Percentiles rank a stretch among this genome's conserved stretches.
Conservation (phyloP, 92 coral and sea anemone species). For the Umimayanthus kanabou region DNA sequence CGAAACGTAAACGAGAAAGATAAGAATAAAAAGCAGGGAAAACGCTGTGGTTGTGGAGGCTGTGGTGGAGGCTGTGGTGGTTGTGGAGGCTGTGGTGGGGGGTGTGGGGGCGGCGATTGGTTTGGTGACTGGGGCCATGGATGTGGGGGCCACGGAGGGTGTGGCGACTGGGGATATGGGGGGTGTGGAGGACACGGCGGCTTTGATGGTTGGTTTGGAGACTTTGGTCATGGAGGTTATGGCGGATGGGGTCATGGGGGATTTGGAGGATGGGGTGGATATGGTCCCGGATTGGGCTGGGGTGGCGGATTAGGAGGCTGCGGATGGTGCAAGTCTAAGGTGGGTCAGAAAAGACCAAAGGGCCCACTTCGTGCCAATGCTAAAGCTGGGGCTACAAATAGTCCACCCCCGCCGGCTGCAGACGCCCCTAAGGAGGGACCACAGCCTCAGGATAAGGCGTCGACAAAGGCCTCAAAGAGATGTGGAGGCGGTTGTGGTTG, state of each 20-base stretch:
- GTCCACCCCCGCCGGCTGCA: conserved; percentile 3
- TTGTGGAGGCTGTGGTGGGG: not conserved
- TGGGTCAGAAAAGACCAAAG: conserved; percentile 47
- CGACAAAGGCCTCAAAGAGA: conserved; percentile 29
- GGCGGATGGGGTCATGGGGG: conserved; percentile 55
- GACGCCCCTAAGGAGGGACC: conserved; percentile 3
- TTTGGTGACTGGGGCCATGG: not conserved
- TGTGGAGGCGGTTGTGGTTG: conserved; percentile 41
- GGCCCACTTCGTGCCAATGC: conserved; percentile 12
- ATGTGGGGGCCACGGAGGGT: conserved; percentile 43
- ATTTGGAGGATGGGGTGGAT: conserved; percentile 44
- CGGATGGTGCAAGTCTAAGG: conserved; percentile 66
- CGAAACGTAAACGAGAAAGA: conserved; percentile 31
- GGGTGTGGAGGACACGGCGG: conserved; percentile 42
- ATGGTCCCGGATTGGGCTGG: conserved; percentile 48
- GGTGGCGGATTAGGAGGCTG: conserved; percentile 53
- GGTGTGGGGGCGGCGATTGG: conserved; percentile 4
- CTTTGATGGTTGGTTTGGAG: conserved; percentile 45
- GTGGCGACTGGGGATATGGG: conserved; percentile 41
- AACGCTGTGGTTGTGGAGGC: conserved; percentile 30
- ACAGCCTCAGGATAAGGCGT: not conserved
- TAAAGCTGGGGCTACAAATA: not conserved
- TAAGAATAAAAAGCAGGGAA: conserved; percentile 8
- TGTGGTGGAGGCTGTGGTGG: conserved; percentile 26
- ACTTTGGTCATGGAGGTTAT: conserved; percentile 52